A percentile compares a stretch with the other conserved stretches of the same genome.
phyloP scores from a whole-genome alignment of 2,113 vertebrate genomes.

The Bungarus multicinctus region DNA sequence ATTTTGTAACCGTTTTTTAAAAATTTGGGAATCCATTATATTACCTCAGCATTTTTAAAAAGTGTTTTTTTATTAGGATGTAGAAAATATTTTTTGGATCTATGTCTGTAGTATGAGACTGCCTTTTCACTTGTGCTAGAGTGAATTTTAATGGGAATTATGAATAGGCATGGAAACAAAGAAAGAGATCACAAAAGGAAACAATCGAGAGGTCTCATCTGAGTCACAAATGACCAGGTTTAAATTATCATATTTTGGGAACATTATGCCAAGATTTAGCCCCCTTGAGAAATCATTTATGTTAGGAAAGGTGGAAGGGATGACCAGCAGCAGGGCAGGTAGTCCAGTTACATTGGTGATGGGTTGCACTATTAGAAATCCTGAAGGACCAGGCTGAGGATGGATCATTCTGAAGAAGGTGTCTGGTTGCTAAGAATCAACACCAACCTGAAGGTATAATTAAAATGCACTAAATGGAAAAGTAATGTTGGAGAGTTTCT shows the following conservation, averaged over 20 bases:
- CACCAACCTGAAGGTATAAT: background rate
- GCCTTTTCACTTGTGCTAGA: background rate
- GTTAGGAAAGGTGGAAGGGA: background rate
- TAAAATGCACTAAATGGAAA: background rate
- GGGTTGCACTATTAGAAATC: background rate
- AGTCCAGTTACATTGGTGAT: background rate
- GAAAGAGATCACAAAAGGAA: background rate
- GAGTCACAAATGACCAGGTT: background rate
- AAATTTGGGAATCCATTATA: background rate
- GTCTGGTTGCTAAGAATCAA: background rate
- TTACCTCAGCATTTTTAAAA: background rate
- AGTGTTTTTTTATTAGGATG: background rate
- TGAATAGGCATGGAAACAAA: background rate
- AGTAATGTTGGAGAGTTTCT: background rate
- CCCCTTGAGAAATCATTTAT: background rate
- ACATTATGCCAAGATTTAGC: background rate
- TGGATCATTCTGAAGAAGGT: background rate
- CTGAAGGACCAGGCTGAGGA: background rate
- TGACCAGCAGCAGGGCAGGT: background rate
- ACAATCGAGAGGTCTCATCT: background rate
- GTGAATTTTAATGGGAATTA: background rate
- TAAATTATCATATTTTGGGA: background rate
- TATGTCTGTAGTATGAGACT: background rate
- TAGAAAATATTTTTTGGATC: background rate
- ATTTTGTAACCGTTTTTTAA: background rate